Conservation (phyloP, 2,113 vertebrate species). For the Peromyscus leucopus region DNA sequence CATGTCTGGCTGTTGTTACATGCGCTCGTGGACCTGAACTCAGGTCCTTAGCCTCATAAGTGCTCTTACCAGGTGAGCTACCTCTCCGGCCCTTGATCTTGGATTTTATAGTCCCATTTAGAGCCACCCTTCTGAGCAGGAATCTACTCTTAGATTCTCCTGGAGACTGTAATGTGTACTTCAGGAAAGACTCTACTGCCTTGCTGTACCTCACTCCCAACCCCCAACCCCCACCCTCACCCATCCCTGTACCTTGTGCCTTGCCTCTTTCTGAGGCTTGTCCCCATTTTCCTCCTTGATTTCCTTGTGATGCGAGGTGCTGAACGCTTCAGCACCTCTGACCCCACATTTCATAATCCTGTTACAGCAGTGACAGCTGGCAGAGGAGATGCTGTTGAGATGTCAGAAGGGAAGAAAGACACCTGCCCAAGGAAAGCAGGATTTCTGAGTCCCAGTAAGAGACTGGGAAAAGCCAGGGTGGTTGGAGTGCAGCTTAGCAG, state of each 20-base stretch:
- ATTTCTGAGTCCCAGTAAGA: background rate
- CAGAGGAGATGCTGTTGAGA: background rate
- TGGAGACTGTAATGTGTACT: background rate
- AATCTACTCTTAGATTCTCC: conserved; percentile 42
- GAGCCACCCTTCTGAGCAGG: background rate
- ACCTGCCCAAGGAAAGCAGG: background rate
- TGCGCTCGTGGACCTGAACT: background rate
- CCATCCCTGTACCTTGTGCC: background rate
- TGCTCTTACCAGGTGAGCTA: background rate
- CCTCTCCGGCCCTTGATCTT: background rate
- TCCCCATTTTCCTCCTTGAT: background rate
- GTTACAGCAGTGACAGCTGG: background rate
- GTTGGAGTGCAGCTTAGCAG: background rate
- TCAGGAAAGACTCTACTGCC: conserved; percentile 65
- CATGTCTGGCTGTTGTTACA: background rate
- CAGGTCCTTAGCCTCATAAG: background rate
- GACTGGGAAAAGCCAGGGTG: background rate
- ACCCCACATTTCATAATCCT: background rate
- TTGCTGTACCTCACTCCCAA: background rate
- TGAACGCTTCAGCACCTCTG: background rate
- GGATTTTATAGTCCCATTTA: background rate
- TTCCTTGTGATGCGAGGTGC: background rate
- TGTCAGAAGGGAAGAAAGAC: background rate
- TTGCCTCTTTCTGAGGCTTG: background rate
- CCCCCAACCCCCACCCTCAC: no score